Percentiles rank a stretch among this genome's conserved stretches.
These are phyloP conservation scores for Conus betulinus DNA, from an alignment of 1,140 invertebrate species.

Conservation along the genomic window DNA sequence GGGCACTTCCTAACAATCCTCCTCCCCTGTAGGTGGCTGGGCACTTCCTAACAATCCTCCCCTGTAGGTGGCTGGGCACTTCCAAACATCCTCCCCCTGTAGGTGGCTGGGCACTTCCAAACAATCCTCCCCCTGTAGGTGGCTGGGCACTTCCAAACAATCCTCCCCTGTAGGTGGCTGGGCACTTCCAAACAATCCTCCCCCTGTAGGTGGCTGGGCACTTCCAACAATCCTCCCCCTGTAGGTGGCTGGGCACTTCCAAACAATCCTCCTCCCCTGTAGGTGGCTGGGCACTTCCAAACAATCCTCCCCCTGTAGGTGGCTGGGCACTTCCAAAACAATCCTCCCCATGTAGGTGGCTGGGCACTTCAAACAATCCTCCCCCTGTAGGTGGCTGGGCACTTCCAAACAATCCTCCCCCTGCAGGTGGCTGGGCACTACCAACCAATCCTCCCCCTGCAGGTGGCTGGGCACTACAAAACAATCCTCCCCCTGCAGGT, in stretches of 20 bases:
- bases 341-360: not conserved
- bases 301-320: too few species aligned
- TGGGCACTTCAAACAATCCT: not conserved
- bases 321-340: not conserved
- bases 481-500: too few species aligned
- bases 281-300: too few species aligned
- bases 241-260: too few species aligned
- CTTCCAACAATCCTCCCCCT: too few species aligned
- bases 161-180: not conserved
- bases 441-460: too few species aligned
- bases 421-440: too few species aligned
- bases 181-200: too few species aligned
- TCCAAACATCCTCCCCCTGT: not conserved
- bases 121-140: not conserved
- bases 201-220: too few species aligned
- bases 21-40: not conserved
- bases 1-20: not conserved
- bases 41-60: not conserved
- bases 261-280: too few species aligned
- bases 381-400: not conserved
- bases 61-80: not conserved
- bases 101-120: not conserved
- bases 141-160: not conserved
- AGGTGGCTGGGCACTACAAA: too few species aligned
- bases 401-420: not conserved